Conservation (phyloP, 2,888 invertebrate genomes). For the Gryllus longicercus region DNA sequence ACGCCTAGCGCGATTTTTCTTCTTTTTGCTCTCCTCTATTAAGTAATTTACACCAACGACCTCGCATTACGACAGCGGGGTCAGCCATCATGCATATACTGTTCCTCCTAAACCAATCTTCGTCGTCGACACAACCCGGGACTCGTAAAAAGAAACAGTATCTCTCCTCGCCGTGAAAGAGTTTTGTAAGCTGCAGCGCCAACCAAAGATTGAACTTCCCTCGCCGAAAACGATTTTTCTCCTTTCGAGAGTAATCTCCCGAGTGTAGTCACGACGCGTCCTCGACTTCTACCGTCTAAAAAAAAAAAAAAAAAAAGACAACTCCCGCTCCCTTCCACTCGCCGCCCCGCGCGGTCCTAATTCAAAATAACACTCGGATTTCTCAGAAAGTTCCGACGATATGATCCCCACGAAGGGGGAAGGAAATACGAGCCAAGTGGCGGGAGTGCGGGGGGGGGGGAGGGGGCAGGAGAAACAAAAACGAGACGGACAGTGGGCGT, state of each 20-base stretch:
- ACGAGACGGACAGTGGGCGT: background rate
- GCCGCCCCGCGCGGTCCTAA: background rate
- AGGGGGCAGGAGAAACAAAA: background rate
- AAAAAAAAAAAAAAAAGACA: background rate
- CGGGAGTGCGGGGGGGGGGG: background rate
- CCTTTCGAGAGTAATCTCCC: background rate
- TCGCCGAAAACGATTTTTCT: background rate
- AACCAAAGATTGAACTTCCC: no score
- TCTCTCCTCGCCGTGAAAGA: no score
- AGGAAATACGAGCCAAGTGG: background rate
- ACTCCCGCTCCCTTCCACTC: background rate
- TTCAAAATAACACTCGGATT: slow-evolving; percentile 1
- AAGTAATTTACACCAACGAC: no score
- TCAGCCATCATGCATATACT: no score
- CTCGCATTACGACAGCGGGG: no score
- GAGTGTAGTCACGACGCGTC: background rate
- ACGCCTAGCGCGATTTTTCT: no score
- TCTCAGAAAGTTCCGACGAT: background rate
- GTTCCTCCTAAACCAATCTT: no score
- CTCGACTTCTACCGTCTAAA: background rate
- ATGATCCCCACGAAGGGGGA: background rate
- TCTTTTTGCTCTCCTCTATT: no score
- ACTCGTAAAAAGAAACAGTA: no score
- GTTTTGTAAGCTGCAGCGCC: no score
- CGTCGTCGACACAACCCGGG: no score